Conservation (phyloP, 2,797 vertebrate genomes). For the Sebastes steindachneri region DNA sequence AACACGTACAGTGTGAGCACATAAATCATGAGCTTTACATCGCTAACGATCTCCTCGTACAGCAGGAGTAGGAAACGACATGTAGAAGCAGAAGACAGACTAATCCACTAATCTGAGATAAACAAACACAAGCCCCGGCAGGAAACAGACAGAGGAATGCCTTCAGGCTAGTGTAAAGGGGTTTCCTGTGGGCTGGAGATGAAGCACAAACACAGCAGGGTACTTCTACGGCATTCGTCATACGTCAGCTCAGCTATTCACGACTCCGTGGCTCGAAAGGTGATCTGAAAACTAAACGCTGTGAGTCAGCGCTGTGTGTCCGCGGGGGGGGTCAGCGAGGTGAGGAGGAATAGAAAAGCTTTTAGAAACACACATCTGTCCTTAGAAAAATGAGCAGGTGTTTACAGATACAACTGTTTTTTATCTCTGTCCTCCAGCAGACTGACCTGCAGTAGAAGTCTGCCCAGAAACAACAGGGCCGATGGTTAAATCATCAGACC, state of each 20-base stretch:
- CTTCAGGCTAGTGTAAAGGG: not conserved
- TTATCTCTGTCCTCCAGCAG: not conserved
- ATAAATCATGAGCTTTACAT: too few species aligned
- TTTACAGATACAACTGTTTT: not conserved
- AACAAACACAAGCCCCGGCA: not conserved
- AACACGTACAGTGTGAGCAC: too few species aligned
- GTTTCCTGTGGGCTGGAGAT: conserved; percentile 6
- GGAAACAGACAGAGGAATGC: not conserved
- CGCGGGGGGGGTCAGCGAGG: not conserved
- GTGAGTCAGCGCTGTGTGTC: conserved; percentile 7
- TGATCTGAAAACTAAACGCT: not conserved
- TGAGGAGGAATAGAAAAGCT: not conserved
- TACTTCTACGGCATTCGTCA: not conserved
- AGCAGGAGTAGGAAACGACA: not conserved
- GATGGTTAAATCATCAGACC: conserved; percentile 7
- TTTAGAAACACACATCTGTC: not conserved
- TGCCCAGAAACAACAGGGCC: not conserved
- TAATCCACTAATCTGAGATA: not conserved
- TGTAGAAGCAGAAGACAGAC: not conserved
- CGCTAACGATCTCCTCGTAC: too few species aligned
- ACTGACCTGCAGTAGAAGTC: not conserved
- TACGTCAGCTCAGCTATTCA: not conserved
- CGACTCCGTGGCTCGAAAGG: not conserved
- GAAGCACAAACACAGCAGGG: not conserved
- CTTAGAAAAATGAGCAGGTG: not conserved